Percentiles rank a stretch among this genome's conserved stretches.
Evolutionary conservation across 2,797 vertebrate species (phyloP).

Genomic region (Bradypodion ventrale): DNA sequence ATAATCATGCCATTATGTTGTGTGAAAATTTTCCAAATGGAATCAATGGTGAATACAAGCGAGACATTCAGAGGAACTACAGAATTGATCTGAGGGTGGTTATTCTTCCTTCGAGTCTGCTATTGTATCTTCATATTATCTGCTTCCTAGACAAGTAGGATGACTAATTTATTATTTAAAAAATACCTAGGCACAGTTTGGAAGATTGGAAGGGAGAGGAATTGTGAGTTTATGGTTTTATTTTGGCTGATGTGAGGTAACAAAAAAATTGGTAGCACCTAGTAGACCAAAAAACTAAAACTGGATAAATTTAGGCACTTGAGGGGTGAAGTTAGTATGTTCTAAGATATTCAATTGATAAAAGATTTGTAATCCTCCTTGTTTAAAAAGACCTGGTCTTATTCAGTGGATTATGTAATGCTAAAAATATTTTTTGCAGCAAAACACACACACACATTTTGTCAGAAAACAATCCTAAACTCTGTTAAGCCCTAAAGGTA

Average conservation of each 20-base stretch:
- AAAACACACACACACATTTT: neutral
- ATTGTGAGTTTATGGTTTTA: neutral
- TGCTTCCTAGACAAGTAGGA: neutral
- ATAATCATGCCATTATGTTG: neutral
- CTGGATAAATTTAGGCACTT: neutral
- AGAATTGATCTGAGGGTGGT: neutral
- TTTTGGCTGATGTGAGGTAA: neutral
- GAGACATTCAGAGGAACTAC: neutral
- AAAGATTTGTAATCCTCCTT: neutral
- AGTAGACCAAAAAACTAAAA: neutral
- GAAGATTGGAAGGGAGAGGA: no score
- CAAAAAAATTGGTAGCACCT: neutral
- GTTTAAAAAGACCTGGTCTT: neutral
- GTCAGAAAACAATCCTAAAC: neutral
- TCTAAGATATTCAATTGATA: neutral
- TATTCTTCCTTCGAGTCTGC: neutral
- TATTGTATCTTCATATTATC: no score
- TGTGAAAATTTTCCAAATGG: neutral
- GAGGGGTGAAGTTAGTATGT: neutral
- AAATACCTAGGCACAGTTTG: no score
- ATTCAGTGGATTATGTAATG: neutral
- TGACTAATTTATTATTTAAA: neutral
- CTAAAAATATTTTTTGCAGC: neutral
- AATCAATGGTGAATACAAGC: slow-evolving; percentile 2
- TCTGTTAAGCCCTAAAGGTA: neutral